A percentile compares a stretch with the other conserved stretches of the same genome.
These are phyloP conservation scores for Oryzias dopingdopingensis DNA, from an alignment of 2,797 vertebrate species.

Conservation along the genomic window DNA sequence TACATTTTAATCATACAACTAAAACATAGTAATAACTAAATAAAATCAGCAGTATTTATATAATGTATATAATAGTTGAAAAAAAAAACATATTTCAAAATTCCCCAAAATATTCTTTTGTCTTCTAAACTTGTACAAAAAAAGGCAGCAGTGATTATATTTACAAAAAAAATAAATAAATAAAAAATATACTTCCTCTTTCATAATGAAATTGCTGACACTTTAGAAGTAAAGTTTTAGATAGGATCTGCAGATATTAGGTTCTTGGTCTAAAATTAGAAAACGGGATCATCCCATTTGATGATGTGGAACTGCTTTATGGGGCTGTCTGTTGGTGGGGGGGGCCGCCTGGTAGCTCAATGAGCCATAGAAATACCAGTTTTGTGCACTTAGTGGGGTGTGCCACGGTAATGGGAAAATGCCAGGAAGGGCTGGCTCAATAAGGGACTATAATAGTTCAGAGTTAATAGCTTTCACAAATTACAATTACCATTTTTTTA, in stretches of 20 bases:
- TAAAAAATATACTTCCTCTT: neutral
- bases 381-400: slow-evolving; percentile 65
- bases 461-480: slow-evolving; percentile 67
- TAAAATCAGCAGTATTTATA: neutral
- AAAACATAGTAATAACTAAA: neutral
- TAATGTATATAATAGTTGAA: neutral
- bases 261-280: slow-evolving; percentile 72
- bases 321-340: slow-evolving; percentile 59
- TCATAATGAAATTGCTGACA: slow-evolving; percentile 4
- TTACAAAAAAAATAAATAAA: slow-evolving; percentile 2
- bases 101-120: no score
- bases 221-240: slow-evolving; percentile 37
- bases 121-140: no score
- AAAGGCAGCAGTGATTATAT: no score
- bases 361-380: slow-evolving; percentile 70
- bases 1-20: slow-evolving; percentile 4
- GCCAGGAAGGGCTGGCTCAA: slow-evolving; percentile 59
- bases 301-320: slow-evolving; percentile 76
- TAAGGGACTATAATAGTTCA: slow-evolving; percentile 61
- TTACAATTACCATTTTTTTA: slow-evolving; percentile 64
- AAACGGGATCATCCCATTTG: slow-evolving; percentile 70
- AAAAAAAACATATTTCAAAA: neutral
- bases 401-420: slow-evolving; percentile 55
- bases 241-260: slow-evolving; percentile 65
- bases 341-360: slow-evolving; percentile 69